Evolutionary conservation across 2,888 invertebrate species (phyloP).

Genomic region (Limnephilus lunatus): DNA sequence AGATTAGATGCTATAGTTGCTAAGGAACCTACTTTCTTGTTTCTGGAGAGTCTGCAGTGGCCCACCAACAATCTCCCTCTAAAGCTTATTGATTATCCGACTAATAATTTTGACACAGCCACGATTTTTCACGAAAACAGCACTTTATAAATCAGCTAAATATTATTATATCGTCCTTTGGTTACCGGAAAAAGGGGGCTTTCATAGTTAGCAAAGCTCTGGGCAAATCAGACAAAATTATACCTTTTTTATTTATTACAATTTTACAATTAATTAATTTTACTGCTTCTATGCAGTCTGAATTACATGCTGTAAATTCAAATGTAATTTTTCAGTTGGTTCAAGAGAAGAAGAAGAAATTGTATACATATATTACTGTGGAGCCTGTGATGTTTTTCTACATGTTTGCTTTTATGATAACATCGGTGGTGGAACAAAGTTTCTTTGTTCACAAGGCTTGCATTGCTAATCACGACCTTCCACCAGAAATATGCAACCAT

Average conservation of each 20-base stretch:
- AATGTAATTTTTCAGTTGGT: background rate
- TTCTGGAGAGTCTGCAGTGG: no score
- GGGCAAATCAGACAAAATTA: no score
- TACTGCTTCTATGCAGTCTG: background rate
- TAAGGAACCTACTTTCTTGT: no score
- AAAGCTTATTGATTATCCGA: no score
- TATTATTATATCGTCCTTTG: no score
- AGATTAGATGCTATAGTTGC: background rate
- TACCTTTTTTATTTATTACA: no score
- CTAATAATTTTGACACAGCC: no score
- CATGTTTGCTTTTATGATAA: constrained; percentile 92
- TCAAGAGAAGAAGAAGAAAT: constrained; percentile 32
- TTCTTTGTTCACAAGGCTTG: constrained; percentile 89
- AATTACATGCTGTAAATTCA: background rate
- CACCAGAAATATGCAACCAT: constrained; percentile 82
- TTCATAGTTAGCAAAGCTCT: no score
- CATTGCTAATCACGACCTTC: constrained; percentile 83
- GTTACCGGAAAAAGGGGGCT: no score
- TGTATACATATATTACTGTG: constrained; percentile 79
- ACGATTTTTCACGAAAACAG: no score
- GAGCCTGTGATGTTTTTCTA: constrained; percentile 93
- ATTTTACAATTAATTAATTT: background rate
- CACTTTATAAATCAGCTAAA: no score
- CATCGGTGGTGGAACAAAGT: constrained; percentile 87
- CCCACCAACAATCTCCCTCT: no score